Evolutionary conservation across 2,113 vertebrate genomes (phyloP), one percentile per base, ranked within the genome.

Genomic region (Scytalopus superciliaris): DNA sequence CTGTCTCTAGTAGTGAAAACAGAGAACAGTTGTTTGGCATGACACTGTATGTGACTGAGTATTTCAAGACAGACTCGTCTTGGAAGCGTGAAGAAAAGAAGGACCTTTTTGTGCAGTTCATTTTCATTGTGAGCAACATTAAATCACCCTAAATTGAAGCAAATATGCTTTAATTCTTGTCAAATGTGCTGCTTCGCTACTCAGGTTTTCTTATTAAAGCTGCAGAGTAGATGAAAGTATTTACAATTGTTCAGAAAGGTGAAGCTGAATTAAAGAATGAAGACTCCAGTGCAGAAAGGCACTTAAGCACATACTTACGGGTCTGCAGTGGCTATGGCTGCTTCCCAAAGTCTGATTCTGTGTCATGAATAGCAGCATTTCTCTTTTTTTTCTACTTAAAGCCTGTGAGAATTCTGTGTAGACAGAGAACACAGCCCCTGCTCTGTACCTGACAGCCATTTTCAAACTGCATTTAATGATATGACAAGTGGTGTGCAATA

Each of bases 391-490:
- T 3, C 37, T 53, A 0, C 39, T 52, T 85, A 86, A 88, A 93
- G 23, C 30, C 13, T 78, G 2, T 19, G 37, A 77, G 50, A 63
- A 49, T 69, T 86, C 67, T 21, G 19, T 28, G 19, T 40, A 92
- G 80, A 90, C 66, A 82, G 42, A 84, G n/a, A 90, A 73, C 33
- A 66, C 49, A 92, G 66, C 55, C 78, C 17, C 40, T 4, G 7
- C 70, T 74, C 62, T 62, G 73, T 75, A 96, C 68, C 75, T 94
- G 84, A 87, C 45, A 96, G 79, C 67, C 70, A 66, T 62, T 94
- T 87, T 31, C 59, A 90, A 95, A 93, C 90, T 91, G 68, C 82
- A 57, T 94, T 91, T 96, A 95, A 91, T 74, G 67, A 83, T 50
- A 68, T 55, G 93, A 94, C 73, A 89, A 97, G 85, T 52, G 76